phyloP scores from a whole-genome alignment of 2,797 vertebrate genomes.

The Gadopsis marmoratus region DNA sequence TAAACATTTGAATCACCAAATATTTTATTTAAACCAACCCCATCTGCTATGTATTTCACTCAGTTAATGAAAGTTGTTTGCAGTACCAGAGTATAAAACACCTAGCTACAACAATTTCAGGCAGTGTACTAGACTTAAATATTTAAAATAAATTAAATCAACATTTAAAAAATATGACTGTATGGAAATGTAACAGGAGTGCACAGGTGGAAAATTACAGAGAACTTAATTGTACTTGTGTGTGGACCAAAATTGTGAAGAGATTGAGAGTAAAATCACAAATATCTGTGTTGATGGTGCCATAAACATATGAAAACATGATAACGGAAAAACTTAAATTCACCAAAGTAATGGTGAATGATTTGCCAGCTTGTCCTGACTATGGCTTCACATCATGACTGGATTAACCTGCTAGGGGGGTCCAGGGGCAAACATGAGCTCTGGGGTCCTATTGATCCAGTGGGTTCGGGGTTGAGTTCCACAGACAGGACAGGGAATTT shows the following conservation, averaged over 20 bases:
- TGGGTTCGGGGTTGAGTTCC: not conserved
- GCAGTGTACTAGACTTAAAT: slow-evolving; percentile 45
- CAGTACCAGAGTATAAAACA: slow-evolving; percentile 58
- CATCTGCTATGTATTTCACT: not conserved
- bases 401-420: not conserved
- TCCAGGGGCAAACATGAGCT: not conserved
- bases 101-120: slow-evolving; percentile 33
- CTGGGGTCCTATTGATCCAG: not conserved
- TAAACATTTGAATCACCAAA: slow-evolving; percentile 29
- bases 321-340: slow-evolving; percentile 9
- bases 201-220: slow-evolving; percentile 10
- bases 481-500: not conserved
- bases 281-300: slow-evolving; percentile 6
- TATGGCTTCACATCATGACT: slow-evolving; percentile 50
- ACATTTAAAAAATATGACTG: slow-evolving; percentile 54
- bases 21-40: slow-evolving; percentile 33
- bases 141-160: slow-evolving; percentile 69
- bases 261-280: slow-evolving; percentile 11
- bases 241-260: slow-evolving; percentile 32
- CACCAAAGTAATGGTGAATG: slow-evolving; percentile 24
- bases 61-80: slow-evolving; percentile 13
- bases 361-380: slow-evolving; percentile 32
- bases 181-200: slow-evolving; percentile 27
- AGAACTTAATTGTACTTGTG: not conserved
- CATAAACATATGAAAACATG: slow-evolving; percentile 3